These are phyloP conservation scores for Sebastes vulpes DNA, from an alignment of 2,797 vertebrate species.

Conservation along the genomic window DNA sequence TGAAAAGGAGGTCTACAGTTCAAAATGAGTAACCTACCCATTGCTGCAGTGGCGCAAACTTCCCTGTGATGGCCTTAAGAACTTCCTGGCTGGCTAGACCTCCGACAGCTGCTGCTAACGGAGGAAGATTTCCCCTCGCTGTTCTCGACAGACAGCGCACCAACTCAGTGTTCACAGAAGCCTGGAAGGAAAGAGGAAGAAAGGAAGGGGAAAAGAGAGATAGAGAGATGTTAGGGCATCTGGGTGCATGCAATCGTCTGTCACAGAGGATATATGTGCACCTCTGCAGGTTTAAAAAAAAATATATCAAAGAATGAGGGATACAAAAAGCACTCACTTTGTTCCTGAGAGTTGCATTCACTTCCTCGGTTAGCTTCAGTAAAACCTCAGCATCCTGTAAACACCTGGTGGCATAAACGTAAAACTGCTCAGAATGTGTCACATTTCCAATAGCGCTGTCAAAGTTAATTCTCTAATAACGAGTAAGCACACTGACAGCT, in stretches of 20 bases:
- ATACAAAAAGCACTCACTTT: slow-evolving; percentile 84
- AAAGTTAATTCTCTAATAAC: too few relatives aligned
- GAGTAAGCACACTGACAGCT: too few relatives aligned
- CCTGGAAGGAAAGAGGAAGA: slow-evolving; percentile 54
- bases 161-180: slow-evolving; percentile 86
- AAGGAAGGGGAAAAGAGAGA: background rate
- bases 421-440: slow-evolving; percentile 8
- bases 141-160: slow-evolving; percentile 92
- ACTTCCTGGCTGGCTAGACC: slow-evolving; percentile 96
- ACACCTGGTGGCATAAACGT: slow-evolving; percentile 84
- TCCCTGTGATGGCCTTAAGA: slow-evolving; percentile 97
- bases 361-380: slow-evolving; percentile 88
- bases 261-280: background rate
- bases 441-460: background rate
- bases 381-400: slow-evolving; percentile 93
- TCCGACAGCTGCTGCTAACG: slow-evolving; percentile 92
- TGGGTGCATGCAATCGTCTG: background rate
- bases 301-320: background rate
- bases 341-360: slow-evolving; percentile 89
- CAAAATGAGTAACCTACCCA: slow-evolving; percentile 88
- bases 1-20: background rate
- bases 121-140: slow-evolving; percentile 90
- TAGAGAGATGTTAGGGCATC: background rate
- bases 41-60: slow-evolving; percentile 96
- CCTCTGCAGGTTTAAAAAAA: background rate